Evolutionary conservation across 2,797 vertebrate species (phyloP), one percentile per base, ranked within the genome.

Genomic region (Hephaestus fuliginosus): DNA sequence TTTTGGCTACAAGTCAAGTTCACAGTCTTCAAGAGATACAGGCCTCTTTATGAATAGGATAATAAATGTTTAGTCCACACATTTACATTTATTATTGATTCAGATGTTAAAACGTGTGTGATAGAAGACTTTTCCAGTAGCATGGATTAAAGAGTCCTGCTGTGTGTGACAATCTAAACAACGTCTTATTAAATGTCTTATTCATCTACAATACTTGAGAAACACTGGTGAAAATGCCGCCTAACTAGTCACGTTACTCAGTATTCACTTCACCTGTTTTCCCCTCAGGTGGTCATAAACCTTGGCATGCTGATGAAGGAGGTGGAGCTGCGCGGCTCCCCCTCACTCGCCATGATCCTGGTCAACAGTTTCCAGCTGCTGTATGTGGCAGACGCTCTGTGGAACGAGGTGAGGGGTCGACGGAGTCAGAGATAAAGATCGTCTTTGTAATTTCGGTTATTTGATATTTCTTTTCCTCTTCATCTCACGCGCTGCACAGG

Each of bases 311-410:
- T 98, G 90, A 88, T 97, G 91, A 96, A 95, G 84, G 97, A 98
- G 84, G 94, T 93, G 7, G 96, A 98, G 84, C 92, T 97, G 7
- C 93, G 89, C 22, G 97, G 95, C 3, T 95, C 95, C 11, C 96
- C 97, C 1, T 98, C 97, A 1, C 91, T 97, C 28, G 95, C 97
- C 82, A 97, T 98, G 96, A 90, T 97, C 25, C 93, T 98, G 78
- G 96, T 98, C 66, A 98, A 96, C 33, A 74, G 87, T 78, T 98
- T 98, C 92, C 97, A 98, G 93, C 89, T 97, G 71, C 93, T 98
- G 41, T 98, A 98, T 1, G 97, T 98, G 63, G 93, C 91, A 0
- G 97, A 98, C 2, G 96, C 97, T 56, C 93, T 98, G 67, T 97
- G 97, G 97, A 94, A 98, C 0, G 97, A 98, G 96, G 97, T 97